Percentiles rank a stretch among this genome's conserved stretches.
Conservation (phyloP, 2,888 invertebrate species). For the Diploptera punctata region DNA sequence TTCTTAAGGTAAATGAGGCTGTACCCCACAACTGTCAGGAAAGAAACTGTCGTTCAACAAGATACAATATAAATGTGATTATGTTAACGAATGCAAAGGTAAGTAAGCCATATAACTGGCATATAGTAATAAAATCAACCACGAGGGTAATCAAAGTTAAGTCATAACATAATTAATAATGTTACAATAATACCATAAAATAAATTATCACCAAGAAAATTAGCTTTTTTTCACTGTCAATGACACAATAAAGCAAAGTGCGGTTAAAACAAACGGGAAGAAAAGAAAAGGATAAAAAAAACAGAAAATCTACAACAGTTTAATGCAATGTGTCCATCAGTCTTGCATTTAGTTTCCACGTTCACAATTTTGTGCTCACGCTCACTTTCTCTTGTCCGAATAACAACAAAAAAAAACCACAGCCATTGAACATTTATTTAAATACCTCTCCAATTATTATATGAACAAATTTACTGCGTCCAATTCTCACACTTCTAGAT, state of each 20-base stretch:
- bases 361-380: conserved; percentile 11
- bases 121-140: conserved; percentile 9
- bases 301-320: background rate
- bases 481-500: too few relatives aligned
- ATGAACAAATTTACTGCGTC: too few relatives aligned
- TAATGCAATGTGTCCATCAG: conserved; percentile 13
- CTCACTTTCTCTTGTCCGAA: background rate
- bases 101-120: conserved; percentile 11
- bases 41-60: too few relatives aligned
- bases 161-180: background rate
- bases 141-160: conserved; percentile 3
- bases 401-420: conserved; percentile 1
- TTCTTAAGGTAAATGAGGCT: too few relatives aligned
- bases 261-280: conserved; percentile 15
- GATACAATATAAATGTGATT: too few relatives aligned
- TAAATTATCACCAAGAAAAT: background rate
- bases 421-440: conserved; percentile 3
- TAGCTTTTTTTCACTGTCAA: background rate
- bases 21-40: too few relatives aligned
- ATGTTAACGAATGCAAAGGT: conserved; percentile 14
- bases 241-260: background rate
- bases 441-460: background rate
- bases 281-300: background rate
- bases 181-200: background rate
- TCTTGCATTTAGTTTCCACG: conserved; percentile 1